phyloP scores from a whole-genome alignment of 2,797 vertebrate genomes.

The Brachyalestes nurse region DNA sequence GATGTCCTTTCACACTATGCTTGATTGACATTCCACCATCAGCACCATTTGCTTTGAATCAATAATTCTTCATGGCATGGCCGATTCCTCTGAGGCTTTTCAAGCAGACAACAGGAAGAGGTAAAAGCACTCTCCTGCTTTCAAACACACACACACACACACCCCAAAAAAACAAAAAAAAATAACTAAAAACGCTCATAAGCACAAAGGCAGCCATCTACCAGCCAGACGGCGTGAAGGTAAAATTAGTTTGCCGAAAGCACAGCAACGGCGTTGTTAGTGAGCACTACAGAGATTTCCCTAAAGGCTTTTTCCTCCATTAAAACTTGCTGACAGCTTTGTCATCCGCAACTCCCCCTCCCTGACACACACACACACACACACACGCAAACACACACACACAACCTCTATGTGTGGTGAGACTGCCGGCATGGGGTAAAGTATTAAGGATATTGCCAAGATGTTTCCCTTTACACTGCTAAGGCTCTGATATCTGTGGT shows the following conservation, averaged over 20 bases:
- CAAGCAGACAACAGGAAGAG: slow-evolving; percentile 18
- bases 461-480: slow-evolving; percentile 43
- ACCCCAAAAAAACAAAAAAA: not conserved
- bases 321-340: slow-evolving; percentile 63
- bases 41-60: slow-evolving; percentile 33
- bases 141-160: slow-evolving; percentile 4
- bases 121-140: slow-evolving; percentile 25
- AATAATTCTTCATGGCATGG: slow-evolving; percentile 10
- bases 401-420: not conserved
- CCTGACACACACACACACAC: not conserved
- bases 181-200: not conserved
- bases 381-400: not conserved
- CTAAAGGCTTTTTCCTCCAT: slow-evolving; percentile 58
- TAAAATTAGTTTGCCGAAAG: slow-evolving; percentile 56
- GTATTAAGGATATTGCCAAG: slow-evolving; percentile 47
- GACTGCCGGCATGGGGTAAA: slow-evolving; percentile 15
- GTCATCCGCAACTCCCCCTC: slow-evolving; percentile 55
- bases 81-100: slow-evolving; percentile 33
- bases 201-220: slow-evolving; percentile 42
- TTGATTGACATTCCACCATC: slow-evolving; percentile 30
- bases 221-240: slow-evolving; percentile 42
- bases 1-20: slow-evolving; percentile 3
- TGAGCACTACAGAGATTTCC: slow-evolving; percentile 61
- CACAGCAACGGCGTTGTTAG: slow-evolving; percentile 52
- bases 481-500: slow-evolving; percentile 37